Conservation (phyloP, 2,888 invertebrate species). For the Cistogaster globosa region DNA sequence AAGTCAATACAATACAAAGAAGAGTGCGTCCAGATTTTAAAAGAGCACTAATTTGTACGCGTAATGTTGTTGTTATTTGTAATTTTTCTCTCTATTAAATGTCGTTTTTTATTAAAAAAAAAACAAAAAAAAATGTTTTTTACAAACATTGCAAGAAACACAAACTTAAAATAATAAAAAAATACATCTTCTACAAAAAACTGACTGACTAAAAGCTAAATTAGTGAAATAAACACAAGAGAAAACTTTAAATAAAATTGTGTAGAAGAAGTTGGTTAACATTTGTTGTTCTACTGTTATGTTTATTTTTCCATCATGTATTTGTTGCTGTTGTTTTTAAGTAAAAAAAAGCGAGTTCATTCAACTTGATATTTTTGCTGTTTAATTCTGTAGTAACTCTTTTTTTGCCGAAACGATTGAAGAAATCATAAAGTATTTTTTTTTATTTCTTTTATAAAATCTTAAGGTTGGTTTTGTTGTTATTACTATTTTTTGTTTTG, state of each 20-base stretch:
- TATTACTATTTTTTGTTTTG: neutral
- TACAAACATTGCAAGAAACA: slow-evolving; percentile 14
- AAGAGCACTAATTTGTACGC: no score
- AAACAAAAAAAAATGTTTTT: neutral
- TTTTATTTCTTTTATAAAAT: slow-evolving; percentile 19
- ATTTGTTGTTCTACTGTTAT: slow-evolving; percentile 38
- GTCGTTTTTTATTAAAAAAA: neutral
- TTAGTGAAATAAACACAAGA: slow-evolving; percentile 13
- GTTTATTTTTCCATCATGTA: slow-evolving; percentile 19
- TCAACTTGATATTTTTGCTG: slow-evolving; percentile 35
- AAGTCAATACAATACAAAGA: no score
- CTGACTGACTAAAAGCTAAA: slow-evolving; percentile 14
- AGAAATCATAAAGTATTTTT: slow-evolving; percentile 18
- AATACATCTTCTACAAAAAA: slow-evolving; percentile 35
- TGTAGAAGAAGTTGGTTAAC: slow-evolving; percentile 11
- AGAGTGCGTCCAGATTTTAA: no score
- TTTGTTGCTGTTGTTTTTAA: slow-evolving; percentile 26
- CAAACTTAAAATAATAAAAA: slow-evolving; percentile 4
- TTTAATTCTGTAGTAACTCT: neutral
- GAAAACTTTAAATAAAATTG: slow-evolving; percentile 2
- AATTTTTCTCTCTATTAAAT: slow-evolving; percentile 24
- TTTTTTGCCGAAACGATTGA: slow-evolving; percentile 18
- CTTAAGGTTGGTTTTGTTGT: slow-evolving; percentile 12
- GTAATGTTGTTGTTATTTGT: neutral
- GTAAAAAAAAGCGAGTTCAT: slow-evolving; percentile 38